These are phyloP conservation scores for Psilanteris sp. DNA, from an alignment of 1,140 invertebrate genomes.

Conservation along the genomic window DNA sequence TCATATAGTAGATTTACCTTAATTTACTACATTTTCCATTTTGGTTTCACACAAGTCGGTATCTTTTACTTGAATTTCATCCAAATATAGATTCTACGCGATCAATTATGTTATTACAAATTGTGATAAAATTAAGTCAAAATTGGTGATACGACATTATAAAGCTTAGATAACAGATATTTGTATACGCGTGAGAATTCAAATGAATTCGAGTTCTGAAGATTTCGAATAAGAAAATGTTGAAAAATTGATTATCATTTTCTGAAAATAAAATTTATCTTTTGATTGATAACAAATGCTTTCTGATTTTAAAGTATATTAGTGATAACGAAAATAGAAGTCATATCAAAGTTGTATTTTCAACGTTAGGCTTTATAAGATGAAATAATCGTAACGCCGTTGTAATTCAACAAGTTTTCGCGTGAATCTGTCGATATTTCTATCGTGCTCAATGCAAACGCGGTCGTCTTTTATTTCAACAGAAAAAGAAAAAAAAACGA, in stretches of 20 bases:
- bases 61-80: conserved; percentile 5
- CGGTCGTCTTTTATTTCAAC: conserved; percentile 31
- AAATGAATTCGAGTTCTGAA: neutral
- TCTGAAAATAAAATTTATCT: no score
- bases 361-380: no score
- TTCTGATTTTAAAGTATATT: no score
- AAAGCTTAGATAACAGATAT: neutral
- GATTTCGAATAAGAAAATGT: no score
- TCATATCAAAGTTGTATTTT: no score
- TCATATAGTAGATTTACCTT: conserved; percentile 19
- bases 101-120: neutral
- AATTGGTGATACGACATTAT: neutral
- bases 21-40: conserved; percentile 22
- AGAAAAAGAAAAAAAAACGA: conserved; percentile 17
- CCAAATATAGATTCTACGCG: no score
- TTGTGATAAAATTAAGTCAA: neutral
- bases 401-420: conserved; percentile 38
- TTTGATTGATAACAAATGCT: no score
- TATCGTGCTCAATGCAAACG: conserved; percentile 30
- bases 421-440: conserved; percentile 41
- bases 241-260: neutral
- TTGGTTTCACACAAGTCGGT: conserved; percentile 3
- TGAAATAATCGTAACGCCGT: conserved; percentile 24
- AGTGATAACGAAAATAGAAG: no score
- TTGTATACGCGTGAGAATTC: conserved; percentile 1